These are phyloP conservation scores for Orthonychiurus folsomi DNA, from an alignment of 2,888 invertebrate genomes.

Conservation along the genomic window DNA sequence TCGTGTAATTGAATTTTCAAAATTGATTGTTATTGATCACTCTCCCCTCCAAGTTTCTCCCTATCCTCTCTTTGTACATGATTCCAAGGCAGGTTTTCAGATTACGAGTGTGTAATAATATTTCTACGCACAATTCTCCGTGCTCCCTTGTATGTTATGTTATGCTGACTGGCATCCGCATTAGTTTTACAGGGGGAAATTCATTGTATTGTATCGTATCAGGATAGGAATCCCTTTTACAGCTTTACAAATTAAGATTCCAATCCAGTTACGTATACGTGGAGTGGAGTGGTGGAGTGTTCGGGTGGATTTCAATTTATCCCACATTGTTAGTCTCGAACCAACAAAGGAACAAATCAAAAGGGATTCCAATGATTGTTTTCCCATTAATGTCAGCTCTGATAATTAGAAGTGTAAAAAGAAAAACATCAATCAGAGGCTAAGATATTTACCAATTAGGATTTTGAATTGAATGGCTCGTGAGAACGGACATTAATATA, in stretches of 20 bases:
- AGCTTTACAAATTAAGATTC: conserved; percentile 30
- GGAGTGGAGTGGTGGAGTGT: background rate
- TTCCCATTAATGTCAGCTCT: background rate
- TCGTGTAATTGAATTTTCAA: conserved; percentile 37
- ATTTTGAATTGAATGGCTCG: background rate
- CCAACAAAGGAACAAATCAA: conserved; percentile 3
- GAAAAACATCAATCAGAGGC: background rate
- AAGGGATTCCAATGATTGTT: background rate
- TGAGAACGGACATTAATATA: background rate
- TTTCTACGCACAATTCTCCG: too few species aligned
- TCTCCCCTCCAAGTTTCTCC: background rate
- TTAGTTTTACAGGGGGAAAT: too few species aligned
- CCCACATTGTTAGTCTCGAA: background rate
- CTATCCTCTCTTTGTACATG: too few species aligned
- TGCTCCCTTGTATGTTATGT: too few species aligned
- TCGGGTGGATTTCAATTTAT: background rate
- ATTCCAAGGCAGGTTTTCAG: conserved; percentile 16
- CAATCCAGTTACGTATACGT: conserved; percentile 25
- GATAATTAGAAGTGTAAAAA: background rate
- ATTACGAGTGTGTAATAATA: too few species aligned
- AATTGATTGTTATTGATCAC: conserved; percentile 32
- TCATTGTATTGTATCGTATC: too few species aligned
- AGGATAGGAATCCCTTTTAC: conserved; percentile 15
- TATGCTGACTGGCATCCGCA: background rate
- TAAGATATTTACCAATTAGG: background rate